Conservation (phyloP, 1,140 invertebrate genomes). For the Centruroides sculpturatus region DNA sequence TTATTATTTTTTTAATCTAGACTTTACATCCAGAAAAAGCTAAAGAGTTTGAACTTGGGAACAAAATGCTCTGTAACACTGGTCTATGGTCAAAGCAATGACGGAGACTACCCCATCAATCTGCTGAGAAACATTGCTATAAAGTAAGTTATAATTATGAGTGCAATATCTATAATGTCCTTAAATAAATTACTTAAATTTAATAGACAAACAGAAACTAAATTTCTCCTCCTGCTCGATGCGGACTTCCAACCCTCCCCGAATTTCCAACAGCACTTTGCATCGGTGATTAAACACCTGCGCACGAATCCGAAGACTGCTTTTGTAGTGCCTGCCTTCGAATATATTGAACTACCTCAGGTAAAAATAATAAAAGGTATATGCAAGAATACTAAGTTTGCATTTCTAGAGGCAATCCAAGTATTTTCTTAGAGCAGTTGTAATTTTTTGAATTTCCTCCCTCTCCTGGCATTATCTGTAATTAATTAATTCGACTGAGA, state of each 20-base stretch:
- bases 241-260: conserved; percentile 23
- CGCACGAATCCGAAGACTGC: conserved; percentile 8
- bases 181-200: not conserved
- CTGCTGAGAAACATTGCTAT: conserved; percentile 21
- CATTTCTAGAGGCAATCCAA: too few species aligned
- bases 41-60: conserved; percentile 15
- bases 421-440: too few species aligned
- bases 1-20: conserved; percentile 4
- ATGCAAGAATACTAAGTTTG: too few species aligned
- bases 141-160: conserved; percentile 8
- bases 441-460: too few species aligned
- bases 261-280: conserved; percentile 18
- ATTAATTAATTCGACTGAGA: too few species aligned
- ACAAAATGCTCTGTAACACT: conserved; percentile 13
- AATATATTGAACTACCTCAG: conserved; percentile 21
- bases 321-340: conserved; percentile 23
- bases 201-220: conserved; percentile 16
- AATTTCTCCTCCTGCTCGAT: conserved; percentile 20
- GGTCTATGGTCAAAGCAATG: conserved; percentile 11
- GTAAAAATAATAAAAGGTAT: conserved; percentile 2
- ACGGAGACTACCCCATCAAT: conserved; percentile 22
- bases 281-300: conserved; percentile 2
- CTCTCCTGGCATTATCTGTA: too few species aligned
- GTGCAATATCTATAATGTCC: too few species aligned
- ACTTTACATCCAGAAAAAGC: conserved; percentile 21